Percentiles rank a stretch among this genome's conserved stretches.
Evolutionary conservation across 2,888 invertebrate species (phyloP).

Genomic region (Venusia cambrica): DNA sequence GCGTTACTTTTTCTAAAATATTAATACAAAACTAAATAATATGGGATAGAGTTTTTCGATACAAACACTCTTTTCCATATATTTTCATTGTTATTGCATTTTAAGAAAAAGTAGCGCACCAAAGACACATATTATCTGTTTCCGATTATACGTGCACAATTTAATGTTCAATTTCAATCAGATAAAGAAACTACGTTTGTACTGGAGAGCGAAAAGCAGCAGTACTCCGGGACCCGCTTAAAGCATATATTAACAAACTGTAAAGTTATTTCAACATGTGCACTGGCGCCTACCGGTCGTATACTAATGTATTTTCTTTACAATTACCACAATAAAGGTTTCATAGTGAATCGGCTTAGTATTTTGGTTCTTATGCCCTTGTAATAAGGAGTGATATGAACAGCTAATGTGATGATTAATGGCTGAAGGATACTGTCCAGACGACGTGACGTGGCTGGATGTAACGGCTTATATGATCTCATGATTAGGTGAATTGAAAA

Average conservation of each 20-base stretch:
- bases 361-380: constrained; percentile 23
- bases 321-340: constrained; percentile 24
- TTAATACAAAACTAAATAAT: no score
- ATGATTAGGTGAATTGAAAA: neutral
- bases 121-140: no score
- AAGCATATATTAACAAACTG: constrained; percentile 8
- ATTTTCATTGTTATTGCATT: no score
- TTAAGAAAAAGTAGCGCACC: no score
- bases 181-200: no score
- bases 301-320: constrained; percentile 23
- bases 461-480: constrained; percentile 6
- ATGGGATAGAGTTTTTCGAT: no score
- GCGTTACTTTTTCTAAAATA: no score
- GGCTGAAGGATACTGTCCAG: constrained; percentile 60
- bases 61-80: no score
- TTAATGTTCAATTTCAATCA: no score
- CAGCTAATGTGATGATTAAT: constrained; percentile 46
- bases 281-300: constrained; percentile 32
- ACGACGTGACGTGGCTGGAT: constrained; percentile 62
- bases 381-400: constrained; percentile 32
- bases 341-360: constrained; percentile 14
- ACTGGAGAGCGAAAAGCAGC: no score
- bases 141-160: no score
- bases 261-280: constrained; percentile 20
- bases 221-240: no score